phyloP scores from a whole-genome alignment of 2,888 invertebrate genomes.

The Drosophila mercatorum region DNA sequence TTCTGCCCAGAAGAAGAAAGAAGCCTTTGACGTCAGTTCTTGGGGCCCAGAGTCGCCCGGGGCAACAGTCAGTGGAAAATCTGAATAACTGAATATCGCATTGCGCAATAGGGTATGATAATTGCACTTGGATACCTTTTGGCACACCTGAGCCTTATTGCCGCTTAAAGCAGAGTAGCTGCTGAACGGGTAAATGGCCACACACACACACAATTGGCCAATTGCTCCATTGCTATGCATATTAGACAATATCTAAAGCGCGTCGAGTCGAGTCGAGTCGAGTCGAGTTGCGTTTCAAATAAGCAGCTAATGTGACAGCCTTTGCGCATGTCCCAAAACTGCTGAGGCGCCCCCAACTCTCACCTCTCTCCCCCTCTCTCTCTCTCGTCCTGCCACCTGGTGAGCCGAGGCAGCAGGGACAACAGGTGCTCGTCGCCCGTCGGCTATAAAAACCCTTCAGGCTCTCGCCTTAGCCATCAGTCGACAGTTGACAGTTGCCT shows the following conservation, averaged over 20 bases:
- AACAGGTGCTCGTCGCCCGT: conserved; percentile 63
- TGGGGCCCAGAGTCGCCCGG: conserved; percentile 4
- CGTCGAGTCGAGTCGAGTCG: conserved; percentile 3
- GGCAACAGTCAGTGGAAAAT: conserved; percentile 7
- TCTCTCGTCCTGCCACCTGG: conserved; percentile 8
- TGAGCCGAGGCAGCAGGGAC: conserved; percentile 29
- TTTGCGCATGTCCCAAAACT: conserved; percentile 68
- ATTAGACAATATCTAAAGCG: conserved; percentile 52
- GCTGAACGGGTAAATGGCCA: conserved; percentile 33
- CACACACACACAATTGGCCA: conserved; percentile 42
- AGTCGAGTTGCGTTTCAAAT: conserved; percentile 55
- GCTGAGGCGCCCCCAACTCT: not conserved
- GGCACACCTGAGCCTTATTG: conserved; percentile 75
- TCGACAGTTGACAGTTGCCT: conserved; percentile 42
- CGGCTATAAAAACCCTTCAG: conserved; percentile 57
- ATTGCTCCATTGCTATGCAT: conserved; percentile 47
- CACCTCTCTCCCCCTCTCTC: not conserved
- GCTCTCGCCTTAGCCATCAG: conserved; percentile 45
- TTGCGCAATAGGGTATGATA: conserved; percentile 68
- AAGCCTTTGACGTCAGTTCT: conserved; percentile 64
- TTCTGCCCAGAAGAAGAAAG: not conserved
- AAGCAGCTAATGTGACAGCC: conserved; percentile 31
- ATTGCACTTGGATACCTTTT: conserved; percentile 55
- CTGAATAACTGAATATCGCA: conserved; percentile 40
- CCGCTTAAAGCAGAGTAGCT: conserved; percentile 29